Base-by-base conservation (phyloP, 1,140 invertebrate species). In the Drosophila sulfurigaster region DNA sequence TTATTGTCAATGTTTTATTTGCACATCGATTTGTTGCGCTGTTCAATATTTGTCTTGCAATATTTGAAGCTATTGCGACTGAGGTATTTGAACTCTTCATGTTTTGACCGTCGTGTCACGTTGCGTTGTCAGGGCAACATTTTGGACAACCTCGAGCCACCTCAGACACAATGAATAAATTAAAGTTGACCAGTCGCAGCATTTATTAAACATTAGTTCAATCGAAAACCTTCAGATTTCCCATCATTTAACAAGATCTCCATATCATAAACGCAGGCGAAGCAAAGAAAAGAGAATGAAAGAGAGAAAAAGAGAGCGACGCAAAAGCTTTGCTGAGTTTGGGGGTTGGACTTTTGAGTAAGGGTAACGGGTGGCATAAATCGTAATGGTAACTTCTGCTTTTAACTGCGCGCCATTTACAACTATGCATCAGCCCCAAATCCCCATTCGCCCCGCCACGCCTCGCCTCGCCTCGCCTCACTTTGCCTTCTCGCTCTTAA, bases 21-120 rank as follows among this genome's bases (percentile, higher is more conserved):
- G 28, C 15, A 8, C 28, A n/a, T n/a, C 57, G 32, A 63, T 25
- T 63, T 49, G 38, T 35, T 57, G 30, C 1, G 43, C 10, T 6
- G 59, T 51, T 51, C 15, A 11, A 8, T 46, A 11, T 62, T 28
- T 45, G n/a, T 28, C 28, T 54, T 28, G 45, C 20, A 35, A 58
- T 28, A 68, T 45, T 56, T 6, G 2, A 5, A 10, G 35, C 48
- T 15, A 13, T 38, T 38, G 30, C 10, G 1, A n/a, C 52, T 45
- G 28, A 65, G 69, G 71, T 60, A 67, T 56, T 68, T 74, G 57
- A 68, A 68, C 71, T 60, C 30, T 38, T 48, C 1, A 5, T 25
- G 65, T 74, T 68, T 62, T 54, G 71, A 48, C 64, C 71, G 65
- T 56, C 32, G 32, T 28, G 4, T 5, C 13, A 10, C 13, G 13